Base-by-base conservation (phyloP, 2,888 invertebrate species). In the Gisinianus flammeolus region DNA sequence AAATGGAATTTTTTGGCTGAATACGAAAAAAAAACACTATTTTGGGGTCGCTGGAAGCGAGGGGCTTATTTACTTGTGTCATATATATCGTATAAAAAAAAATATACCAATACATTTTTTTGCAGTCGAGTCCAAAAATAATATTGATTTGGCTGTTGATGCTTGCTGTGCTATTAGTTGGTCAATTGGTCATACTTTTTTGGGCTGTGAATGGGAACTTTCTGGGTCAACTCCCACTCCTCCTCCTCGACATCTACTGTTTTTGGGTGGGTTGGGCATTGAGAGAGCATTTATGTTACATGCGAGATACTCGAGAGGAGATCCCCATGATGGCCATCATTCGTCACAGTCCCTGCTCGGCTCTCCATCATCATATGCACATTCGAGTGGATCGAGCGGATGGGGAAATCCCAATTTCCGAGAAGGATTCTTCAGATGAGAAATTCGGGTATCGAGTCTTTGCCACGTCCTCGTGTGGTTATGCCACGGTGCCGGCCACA, bases 181-280 rank as follows among this genome's bases (percentile, higher is more conserved):
- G 24, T 22, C 62, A 62, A 62, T 26, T 62, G 62, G 24, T 24
- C 3, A 26, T 62, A 22, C 24, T 62, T 24, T 22, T 22, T 22
- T 19, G 19, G 24, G 24, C 4, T 6, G 4, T 6, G 4, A 10
- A 6, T 22, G 24, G 19, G 24, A 6, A 62, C 2, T 62, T 62
- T 6, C 24, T 62, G 2, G 62, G 22, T 12, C 62, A 62, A 26
- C 2, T 62, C 12, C 62, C 62, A 6, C 62, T 62, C 62, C 10
- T 62, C 26, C 22, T 24, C 22, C 62, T 24, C 22, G 62, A 62
- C 26, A 3, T 62, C 4, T 62, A 62, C 24, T 62, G 62, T 62
- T 24, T 62, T 2, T 62, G 62, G 62, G 62, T 62, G 2, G 62
- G 62, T 22, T 62, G 62, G 62, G 62, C 62, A 24, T 24, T 62